phyloP scores from a whole-genome alignment of 2,113 vertebrate genomes.

The Oenanthe oenanthe region DNA sequence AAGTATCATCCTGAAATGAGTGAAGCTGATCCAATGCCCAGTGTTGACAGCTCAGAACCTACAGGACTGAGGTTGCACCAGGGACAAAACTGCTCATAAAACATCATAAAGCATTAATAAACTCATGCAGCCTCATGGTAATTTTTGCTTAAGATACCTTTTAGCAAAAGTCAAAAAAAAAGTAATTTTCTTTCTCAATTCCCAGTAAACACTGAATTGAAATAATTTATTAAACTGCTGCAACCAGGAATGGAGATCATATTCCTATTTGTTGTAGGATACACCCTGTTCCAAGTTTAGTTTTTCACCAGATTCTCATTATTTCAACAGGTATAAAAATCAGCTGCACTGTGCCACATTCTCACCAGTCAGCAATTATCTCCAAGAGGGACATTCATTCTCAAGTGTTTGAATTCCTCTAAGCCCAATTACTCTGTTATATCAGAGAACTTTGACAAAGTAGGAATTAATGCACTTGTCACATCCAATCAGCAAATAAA shows the following conservation, averaged over 20 bases:
- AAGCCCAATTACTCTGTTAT: neutral
- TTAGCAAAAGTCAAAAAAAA: neutral
- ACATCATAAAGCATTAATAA: neutral
- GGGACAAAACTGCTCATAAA: neutral
- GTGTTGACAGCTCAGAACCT: neutral
- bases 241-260: neutral
- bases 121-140: neutral
- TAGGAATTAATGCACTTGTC: conserved; percentile 42
- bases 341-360: neutral
- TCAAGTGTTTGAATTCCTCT: neutral
- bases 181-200: neutral
- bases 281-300: neutral
- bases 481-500: conserved; percentile 49
- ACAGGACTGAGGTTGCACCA: neutral
- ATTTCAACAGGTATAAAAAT: neutral
- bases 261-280: neutral
- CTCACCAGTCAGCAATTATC: neutral
- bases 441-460: neutral
- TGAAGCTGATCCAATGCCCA: fast-evolving
- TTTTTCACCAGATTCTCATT: neutral
- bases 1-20: neutral
- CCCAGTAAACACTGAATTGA: neutral
- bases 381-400: neutral
- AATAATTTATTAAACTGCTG: neutral
- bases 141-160: neutral